Evolutionary conservation across 2,113 vertebrate genomes (phyloP), one percentile per base, ranked within the genome.

Genomic region (Rutilus rutilus): DNA sequence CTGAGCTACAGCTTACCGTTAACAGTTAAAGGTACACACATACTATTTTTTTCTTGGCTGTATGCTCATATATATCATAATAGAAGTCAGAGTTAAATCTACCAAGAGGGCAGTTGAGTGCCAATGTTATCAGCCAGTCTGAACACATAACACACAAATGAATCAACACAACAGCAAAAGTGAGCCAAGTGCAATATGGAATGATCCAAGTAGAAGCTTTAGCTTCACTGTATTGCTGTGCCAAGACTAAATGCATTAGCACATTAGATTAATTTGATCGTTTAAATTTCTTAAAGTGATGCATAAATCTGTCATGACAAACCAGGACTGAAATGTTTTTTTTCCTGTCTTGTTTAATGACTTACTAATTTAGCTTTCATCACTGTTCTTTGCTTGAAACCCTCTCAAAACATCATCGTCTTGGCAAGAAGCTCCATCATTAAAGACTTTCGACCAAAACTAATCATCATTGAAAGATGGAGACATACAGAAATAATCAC

Each of bases 401-500:
- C 30, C 52, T 30, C 36, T 33, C 8, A 59, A 79, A 60, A 60
- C 54, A 17, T 5, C 52, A 75, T 88, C 42, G 62, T 27, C 52
- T 67, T 76, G 69, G 21, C 45, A 15, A n/a, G 78, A 5, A 30
- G 47, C 59, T 52, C 47, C 88, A 89, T 74, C 90, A 88, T 90
- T 89, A 86, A 91, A 36, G 69, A 83, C 86, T 78, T 87, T 90
- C 74, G 87, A 83, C 52, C 57, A n/a, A 82, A 88, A 84, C 59
- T 52, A 71, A 86, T 54, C 79, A 81, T 23, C 60, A 71, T 81
- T 71, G 42, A 89, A 74, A 77, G 57, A 84, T 88, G 88, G 67
- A 85, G 86, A 91, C 95, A 93, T 93, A 89, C 91, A 45, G 71
- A 74, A 74, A 88, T 91, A 92, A 94, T 82, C 54, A 7, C 60